A percentile compares a stretch with the other conserved stretches of the same genome.
These are phyloP conservation scores for Molossus molossus DNA, from an alignment of 2,797 vertebrate species.

Conservation along the genomic window DNA sequence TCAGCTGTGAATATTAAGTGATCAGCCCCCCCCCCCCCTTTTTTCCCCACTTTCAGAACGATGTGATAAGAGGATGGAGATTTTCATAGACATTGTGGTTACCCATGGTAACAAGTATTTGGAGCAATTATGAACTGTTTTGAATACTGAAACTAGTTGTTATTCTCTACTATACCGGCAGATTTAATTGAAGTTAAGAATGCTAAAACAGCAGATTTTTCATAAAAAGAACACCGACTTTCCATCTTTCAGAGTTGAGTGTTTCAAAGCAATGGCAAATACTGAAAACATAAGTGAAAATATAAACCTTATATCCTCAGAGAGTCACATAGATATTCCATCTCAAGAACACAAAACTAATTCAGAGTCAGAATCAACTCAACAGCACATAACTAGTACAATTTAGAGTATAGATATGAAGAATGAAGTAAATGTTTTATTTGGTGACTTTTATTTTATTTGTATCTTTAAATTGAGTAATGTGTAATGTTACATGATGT, in stretches of 20 bases:
- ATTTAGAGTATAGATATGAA: not conserved
- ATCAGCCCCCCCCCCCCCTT: not conserved
- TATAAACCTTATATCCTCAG: not conserved
- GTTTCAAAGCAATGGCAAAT: not conserved
- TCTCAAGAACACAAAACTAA: not conserved
- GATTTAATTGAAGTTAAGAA: slow-evolving; percentile 56
- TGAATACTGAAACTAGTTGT: slow-evolving; percentile 27
- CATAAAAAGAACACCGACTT: not conserved
- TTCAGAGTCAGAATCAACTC: not conserved
- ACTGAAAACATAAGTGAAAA: slow-evolving; percentile 26
- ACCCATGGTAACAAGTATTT: not conserved
- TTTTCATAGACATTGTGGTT: slow-evolving; percentile 35
- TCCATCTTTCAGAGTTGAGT: not conserved
- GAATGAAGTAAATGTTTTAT: not conserved
- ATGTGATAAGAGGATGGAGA: not conserved
- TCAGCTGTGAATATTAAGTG: not conserved
- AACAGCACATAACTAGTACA: not conserved
- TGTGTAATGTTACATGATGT: not conserved
- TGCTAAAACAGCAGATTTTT: not conserved
- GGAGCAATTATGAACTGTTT: slow-evolving; percentile 20
- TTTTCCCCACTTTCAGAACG: not conserved
- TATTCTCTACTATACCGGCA: not conserved
- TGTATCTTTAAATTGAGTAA: not conserved
- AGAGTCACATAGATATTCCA: not conserved
- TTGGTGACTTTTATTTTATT: slow-evolving; percentile 8